Conservation (phyloP, 2,888 invertebrate genomes). For the Drosophila eohydei region DNA sequence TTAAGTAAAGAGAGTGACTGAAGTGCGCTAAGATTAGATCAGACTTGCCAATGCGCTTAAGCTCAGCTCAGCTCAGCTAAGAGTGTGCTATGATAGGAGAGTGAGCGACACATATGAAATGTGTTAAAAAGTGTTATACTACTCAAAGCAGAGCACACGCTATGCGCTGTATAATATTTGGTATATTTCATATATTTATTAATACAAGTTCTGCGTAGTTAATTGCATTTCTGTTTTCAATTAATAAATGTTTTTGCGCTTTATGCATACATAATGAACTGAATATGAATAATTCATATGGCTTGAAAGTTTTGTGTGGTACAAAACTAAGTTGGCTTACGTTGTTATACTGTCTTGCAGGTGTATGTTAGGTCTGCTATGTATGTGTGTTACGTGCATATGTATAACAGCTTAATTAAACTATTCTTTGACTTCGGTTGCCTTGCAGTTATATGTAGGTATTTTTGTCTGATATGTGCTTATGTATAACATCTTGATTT, state of each 20-base stretch:
- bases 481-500: neutral
- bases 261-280: neutral
- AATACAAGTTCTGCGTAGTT: neutral
- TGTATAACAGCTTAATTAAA: neutral
- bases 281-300: conserved; percentile 16
- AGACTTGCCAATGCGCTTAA: neutral
- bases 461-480: neutral
- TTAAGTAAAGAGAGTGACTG: neutral
- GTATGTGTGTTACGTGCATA: neutral
- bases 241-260: conserved; percentile 1
- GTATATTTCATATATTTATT: neutral
- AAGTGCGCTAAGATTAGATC: conserved; percentile 5
- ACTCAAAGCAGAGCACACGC: neutral
- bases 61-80: neutral
- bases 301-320: neutral
- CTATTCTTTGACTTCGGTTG: neutral
- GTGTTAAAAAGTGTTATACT: conserved; percentile 4
- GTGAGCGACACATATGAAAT: neutral
- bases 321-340: too few relatives aligned
- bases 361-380: neutral
- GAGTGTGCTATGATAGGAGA: neutral
- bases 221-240: conserved; percentile 2
- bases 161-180: neutral
- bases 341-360: neutral
- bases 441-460: neutral